Base-by-base conservation (phyloP, 2,888 invertebrate genomes). In the Gerris lacustris region DNA sequence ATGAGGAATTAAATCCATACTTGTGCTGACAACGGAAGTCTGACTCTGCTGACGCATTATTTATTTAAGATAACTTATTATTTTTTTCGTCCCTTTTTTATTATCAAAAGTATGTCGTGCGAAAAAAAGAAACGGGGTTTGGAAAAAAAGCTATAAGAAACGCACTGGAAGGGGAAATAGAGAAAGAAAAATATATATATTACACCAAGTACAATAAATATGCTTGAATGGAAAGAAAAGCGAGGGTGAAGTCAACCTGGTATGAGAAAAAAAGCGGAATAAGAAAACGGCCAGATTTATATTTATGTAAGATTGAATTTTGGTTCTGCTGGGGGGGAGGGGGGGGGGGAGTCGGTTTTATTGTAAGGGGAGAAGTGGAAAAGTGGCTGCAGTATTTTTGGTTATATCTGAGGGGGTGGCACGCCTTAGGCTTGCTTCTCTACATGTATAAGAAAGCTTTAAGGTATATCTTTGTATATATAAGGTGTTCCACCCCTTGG, bases 311-410 rank as follows among this genome's bases (percentile, higher is more conserved):
- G 55, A 55, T 55, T 55, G 55, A 55, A 55, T 55, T 55, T 55
- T 55, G 55, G 55, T 15, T 55, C 55, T 15, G 9, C 5, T 55
- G 9, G 55, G 5, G 55, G 55, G 55, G 15, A 5, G 2, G 5
- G 55, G 55, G 55, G 55, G 55, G 15, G 55, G 15, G 55, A 15
- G 64, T 9, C 1, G 31, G 11, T 64, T 64, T 64, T 64, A 64
- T n/a, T n/a, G 64, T 64, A 64, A 17, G 31, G 64, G 64, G 31
- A 62, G 62, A 62, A 62, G 62, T 64, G 18, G 64, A 64, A 64
- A 64, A 64, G 55, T 55, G 55, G 55, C 4, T 55, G 11, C 55
- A 15, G 55, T 55, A 55, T 55, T 55, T 55, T 55, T 55, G 55
- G 55, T 55, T 55, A 55, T 55, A 55, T 55, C 15, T 15, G 15